Base-by-base conservation (phyloP, 2,888 invertebrate species). In the Kuschelorhynchus macadamiae region DNA sequence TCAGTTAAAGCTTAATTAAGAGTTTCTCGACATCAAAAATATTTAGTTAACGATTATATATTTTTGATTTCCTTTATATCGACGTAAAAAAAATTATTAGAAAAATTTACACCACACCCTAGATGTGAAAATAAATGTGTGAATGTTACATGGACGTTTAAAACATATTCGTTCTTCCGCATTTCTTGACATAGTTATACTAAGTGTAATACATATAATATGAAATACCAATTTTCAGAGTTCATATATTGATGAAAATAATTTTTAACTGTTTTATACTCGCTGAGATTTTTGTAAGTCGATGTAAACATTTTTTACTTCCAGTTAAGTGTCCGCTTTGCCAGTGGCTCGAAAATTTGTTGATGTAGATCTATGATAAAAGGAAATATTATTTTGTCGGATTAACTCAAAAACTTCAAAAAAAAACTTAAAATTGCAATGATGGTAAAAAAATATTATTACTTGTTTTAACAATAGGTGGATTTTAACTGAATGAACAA, bases 161-260 rank as follows among this genome's bases (percentile, higher is more conserved):
- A 49, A 36, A 57, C 41, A 55, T 68, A 59, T 68, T 69, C 47
- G 69, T 65, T 69, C 69, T 69, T 69, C 69, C 69, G 55, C 65
- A 68, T 60, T 69, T 69, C 53, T 60, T 47, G 18, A 61, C 32
- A 41, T 67, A 61, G 61, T 49, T 66, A 47, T 55, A 66, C 20
- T 66, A 66, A 59, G 65, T 66, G 65, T 66, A 66, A 33, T 33
- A 42, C 42, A 49, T 63, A 55, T 47, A 11, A 47, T 47, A 25
- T 44, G 17, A 46, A 55, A 53, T n/a, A 44, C 36, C 49, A 20
- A 16, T 46, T 63, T 57, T 69, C 55, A 57, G 52, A 65, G 55
- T 64, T 60, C 47, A 63, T 59, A 69, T 65, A 65, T 68, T 62
- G 49, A 64, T 39, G 41, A 63, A 56, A 41, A 47, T 50, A 61